Evolutionary conservation across 1,140 invertebrate genomes (phyloP).

Genomic region (Papilio glaucus): DNA sequence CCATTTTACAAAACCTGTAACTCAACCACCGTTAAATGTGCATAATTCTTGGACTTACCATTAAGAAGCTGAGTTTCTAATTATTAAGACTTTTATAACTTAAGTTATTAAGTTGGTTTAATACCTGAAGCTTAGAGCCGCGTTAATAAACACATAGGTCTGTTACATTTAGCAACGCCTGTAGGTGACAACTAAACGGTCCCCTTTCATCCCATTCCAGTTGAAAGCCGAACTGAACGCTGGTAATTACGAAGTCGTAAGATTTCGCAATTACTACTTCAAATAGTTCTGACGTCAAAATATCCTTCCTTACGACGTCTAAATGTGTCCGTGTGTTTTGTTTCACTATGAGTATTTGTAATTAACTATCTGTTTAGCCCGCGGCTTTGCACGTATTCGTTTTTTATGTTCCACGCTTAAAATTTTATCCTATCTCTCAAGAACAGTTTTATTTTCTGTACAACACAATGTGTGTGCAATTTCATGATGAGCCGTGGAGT

Average conservation of each 20-base stretch:
- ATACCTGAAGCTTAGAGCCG: not conserved
- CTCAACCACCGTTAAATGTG: not conserved
- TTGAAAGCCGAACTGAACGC: constrained; percentile 14
- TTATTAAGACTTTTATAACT: constrained; percentile 4
- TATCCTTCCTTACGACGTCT: constrained; percentile 15
- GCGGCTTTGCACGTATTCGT: too few species aligned
- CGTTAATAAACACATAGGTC: not conserved
- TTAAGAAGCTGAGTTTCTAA: not conserved
- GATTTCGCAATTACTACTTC: constrained; percentile 9
- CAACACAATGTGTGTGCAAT: too few species aligned
- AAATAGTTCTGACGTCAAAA: not conserved
- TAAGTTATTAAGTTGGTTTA: constrained; percentile 7
- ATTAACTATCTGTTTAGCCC: too few species aligned
- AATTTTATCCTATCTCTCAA: too few species aligned
- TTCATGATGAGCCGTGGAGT: too few species aligned
- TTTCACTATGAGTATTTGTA: constrained; percentile 16
- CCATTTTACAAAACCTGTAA: too few species aligned
- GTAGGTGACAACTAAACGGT: constrained; percentile 26
- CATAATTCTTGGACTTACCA: not conserved
- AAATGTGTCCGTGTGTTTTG: not conserved
- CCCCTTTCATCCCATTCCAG: not conserved
- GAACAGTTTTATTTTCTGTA: too few species aligned
- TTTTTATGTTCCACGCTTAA: too few species aligned
- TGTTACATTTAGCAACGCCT: not conserved
- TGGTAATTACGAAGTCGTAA: constrained; percentile 15